phyloP scores from a whole-genome alignment of 64 coral and sea anemone species.

The Catalaphyllia jardinei region DNA sequence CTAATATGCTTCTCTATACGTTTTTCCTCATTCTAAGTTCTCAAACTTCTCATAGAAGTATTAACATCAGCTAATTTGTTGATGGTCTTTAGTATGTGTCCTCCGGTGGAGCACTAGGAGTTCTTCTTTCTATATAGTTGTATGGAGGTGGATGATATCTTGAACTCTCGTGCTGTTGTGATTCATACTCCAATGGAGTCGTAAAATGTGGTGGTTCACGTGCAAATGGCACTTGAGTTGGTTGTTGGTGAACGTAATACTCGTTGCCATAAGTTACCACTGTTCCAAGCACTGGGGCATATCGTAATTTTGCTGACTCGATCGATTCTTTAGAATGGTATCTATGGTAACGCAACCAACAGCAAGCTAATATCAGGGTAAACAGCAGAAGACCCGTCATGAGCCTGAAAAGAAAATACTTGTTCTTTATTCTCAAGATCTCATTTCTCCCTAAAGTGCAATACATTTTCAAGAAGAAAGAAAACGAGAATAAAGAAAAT shows the following conservation, averaged over 20 bases:
- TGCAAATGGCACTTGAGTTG: slow-evolving; percentile 14
- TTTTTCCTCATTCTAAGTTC: no score
- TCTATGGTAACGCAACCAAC: slow-evolving; percentile 75
- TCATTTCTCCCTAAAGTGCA: no score
- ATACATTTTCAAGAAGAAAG: no score
- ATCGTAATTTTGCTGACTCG: slow-evolving; percentile 46
- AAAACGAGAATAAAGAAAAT: no score
- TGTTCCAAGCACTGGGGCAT: slow-evolving; percentile 51
- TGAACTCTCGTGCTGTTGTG: slow-evolving; percentile 17
- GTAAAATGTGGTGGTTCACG: slow-evolving; percentile 34
- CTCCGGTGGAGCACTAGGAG: slow-evolving; percentile 74
- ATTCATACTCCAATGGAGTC: slow-evolving; percentile 35
- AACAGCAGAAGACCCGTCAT: slow-evolving; percentile 63
- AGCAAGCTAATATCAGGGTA: slow-evolving; percentile 64
- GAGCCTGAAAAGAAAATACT: slow-evolving; percentile 52
- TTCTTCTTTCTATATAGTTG: slow-evolving; percentile 73
- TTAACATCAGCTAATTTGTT: no score
- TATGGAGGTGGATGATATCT: slow-evolving; percentile 71
- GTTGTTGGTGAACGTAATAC: slow-evolving; percentile 65
- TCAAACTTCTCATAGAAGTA: no score
- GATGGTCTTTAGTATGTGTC: neutral
- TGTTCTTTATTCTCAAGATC: neutral
- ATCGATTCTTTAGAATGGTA: slow-evolving; percentile 29
- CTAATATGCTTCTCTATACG: no score
- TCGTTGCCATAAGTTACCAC: slow-evolving; percentile 64